Evolutionary conservation across 2,113 vertebrate species (phyloP), one percentile per base, ranked within the genome.

Genomic region (Pseudorasbora parva): DNA sequence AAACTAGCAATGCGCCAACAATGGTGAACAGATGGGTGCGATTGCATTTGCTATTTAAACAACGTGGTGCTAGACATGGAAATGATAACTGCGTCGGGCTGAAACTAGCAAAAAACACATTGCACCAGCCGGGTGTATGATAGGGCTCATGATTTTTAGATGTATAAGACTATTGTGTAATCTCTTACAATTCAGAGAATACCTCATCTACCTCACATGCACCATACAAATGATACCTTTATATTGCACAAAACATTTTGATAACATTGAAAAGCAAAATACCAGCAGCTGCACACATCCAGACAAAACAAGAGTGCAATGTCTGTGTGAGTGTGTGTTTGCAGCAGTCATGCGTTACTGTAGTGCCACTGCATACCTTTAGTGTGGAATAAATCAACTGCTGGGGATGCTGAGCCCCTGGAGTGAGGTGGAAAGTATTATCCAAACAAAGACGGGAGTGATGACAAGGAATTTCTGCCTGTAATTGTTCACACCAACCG

Each of bases 401-500:
- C 51, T 77, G 17, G 27, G 37, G 56, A 78, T 60, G 56, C 75
- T 25, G 56, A 81, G 60, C 41, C 68, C 76, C 69, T 81, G 64
- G 73, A 75, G 71, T 8, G 60, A 19, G 73, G 81, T 88, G 86
- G 91, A 93, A 93, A 93, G 82, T 92, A 92, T 94, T 85, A 90
- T 91, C 88, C 84, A 85, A 90, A 93, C 92, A 93, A 93, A 93
- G 89, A 89, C 87, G 82, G 1, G 88, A 87, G 88, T 75, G 33
- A 88, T 78, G 86, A 92, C 86, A 86, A 92, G 87, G 87, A 92
- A 92, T 93, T 92, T 89, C 85, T 64, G 84, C 84, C 89, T 82
- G 84, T 89, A 92, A 93, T 92, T 89, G 88, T 86, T 92, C 90
- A 89, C 41, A 91, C 90, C 75, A 76, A 83, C 77, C 41, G 47